phyloP scores from a whole-genome alignment of 2,888 invertebrate genomes.

The Argyresthia albistria region DNA sequence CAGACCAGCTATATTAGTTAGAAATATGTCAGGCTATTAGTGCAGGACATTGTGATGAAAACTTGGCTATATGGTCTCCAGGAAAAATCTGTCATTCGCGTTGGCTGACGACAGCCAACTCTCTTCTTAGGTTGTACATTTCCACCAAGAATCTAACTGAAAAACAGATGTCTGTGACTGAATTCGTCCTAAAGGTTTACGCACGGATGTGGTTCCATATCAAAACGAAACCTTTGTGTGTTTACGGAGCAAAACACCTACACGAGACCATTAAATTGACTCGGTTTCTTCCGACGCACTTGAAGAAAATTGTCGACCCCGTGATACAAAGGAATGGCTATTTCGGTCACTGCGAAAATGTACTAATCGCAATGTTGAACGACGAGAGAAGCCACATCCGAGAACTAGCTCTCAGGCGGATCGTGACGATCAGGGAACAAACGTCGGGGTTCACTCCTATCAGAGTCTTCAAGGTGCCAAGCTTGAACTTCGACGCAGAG shows the following conservation, averaged over 20 bases:
- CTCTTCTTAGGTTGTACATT: slow-evolving; percentile 7
- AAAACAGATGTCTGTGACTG: not conserved
- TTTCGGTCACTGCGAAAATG: not conserved
- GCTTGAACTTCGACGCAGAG: not conserved
- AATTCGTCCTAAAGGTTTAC: not conserved
- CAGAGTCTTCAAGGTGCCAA: not conserved
- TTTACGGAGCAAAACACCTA: not conserved
- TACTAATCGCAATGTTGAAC: not conserved
- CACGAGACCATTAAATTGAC: not conserved
- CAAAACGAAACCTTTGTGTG: not conserved
- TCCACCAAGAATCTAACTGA: not conserved
- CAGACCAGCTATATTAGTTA: slow-evolving; percentile 9
- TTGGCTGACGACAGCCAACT: slow-evolving; percentile 15
- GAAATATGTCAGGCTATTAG: slow-evolving; percentile 8
- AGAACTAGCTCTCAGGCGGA: slow-evolving; percentile 11
- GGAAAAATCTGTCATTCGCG: slow-evolving; percentile 14
- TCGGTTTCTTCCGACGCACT: too few relatives aligned
- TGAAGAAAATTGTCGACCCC: not conserved
- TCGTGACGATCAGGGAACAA: too few relatives aligned
- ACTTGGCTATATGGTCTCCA: slow-evolving; percentile 11
- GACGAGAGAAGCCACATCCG: slow-evolving; percentile 8
- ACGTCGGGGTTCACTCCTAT: too few relatives aligned
- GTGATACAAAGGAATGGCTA: slow-evolving; percentile 5
- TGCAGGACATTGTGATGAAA: slow-evolving; percentile 7
- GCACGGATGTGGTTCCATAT: not conserved